A percentile compares a stretch with the other conserved stretches of the same genome.
Evolutionary conservation across 2,888 invertebrate species (phyloP).

Genomic region (Agrilus cyanescens): DNA sequence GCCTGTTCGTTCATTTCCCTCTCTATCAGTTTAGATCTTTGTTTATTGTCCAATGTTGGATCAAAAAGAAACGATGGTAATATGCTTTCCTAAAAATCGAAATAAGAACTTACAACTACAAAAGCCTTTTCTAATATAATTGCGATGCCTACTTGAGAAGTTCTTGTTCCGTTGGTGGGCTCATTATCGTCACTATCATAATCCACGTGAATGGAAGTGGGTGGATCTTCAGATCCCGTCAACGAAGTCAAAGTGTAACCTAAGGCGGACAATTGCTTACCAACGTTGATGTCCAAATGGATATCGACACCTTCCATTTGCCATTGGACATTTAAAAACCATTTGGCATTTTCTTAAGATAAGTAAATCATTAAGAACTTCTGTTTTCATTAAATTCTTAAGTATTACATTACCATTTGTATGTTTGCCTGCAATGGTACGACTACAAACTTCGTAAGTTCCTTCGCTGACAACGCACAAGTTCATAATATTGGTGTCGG

Average conservation of each 20-base stretch:
- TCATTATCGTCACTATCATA: constrained; percentile 73
- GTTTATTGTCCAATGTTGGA: constrained; percentile 64
- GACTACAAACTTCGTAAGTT: constrained; percentile 92
- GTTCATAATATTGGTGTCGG: constrained; percentile 70
- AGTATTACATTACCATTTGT: constrained; percentile 45
- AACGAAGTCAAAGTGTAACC: constrained; percentile 93
- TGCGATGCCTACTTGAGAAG: constrained; percentile 53
- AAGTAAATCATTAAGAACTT: constrained; percentile 3
- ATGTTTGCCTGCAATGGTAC: constrained; percentile 80
- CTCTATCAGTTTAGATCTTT: constrained; percentile 85
- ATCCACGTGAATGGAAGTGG: constrained; percentile 37
- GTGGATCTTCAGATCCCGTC: constrained; percentile 72
- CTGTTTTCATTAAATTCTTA: constrained; percentile 3
- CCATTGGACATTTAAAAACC: constrained; percentile 97
- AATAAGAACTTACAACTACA: not conserved
- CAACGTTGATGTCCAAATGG: constrained; percentile 90
- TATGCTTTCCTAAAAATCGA: constrained; percentile 48
- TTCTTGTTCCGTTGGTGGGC: constrained; percentile 49
- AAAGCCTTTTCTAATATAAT: not conserved
- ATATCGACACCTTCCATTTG: constrained; percentile 99
- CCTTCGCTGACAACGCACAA: constrained; percentile 97
- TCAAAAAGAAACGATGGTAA: constrained; percentile 78
- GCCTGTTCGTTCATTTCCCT: constrained; percentile 97
- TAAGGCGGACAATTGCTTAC: constrained; percentile 86
- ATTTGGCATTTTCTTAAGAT: constrained; percentile 79